phyloP scores from a whole-genome alignment of 2,888 invertebrate genomes.

The Osmoderma eremita region DNA sequence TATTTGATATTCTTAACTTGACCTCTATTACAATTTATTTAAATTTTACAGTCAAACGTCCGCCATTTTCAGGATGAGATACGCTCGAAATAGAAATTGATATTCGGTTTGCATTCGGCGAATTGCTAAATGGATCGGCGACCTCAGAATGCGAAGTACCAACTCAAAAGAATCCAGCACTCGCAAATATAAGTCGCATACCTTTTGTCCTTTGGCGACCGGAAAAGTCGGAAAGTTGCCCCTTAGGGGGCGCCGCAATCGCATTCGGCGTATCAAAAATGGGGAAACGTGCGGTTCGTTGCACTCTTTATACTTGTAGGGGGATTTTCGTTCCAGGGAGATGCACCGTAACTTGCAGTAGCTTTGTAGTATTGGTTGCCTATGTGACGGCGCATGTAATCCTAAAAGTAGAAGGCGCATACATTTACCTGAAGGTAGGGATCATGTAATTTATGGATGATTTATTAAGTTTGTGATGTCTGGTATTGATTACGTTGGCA shows the following conservation, averaged over 20 bases:
- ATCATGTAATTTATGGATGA: too few relatives aligned
- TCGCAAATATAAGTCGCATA: background rate
- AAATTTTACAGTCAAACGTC: too few relatives aligned
- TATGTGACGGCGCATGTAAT: background rate
- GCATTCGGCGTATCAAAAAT: conserved; percentile 13
- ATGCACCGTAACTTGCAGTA: conserved; percentile 20
- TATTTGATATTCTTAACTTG: too few relatives aligned
- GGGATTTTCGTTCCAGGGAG: conserved; percentile 7
- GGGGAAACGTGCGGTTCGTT: conserved; percentile 23
- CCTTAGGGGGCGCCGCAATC: conserved; percentile 1
- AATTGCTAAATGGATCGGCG: conserved; percentile 16
- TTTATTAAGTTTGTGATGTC: too few relatives aligned
- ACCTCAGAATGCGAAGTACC: conserved; percentile 18
- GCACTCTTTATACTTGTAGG: conserved; percentile 26
- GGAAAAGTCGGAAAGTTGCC: background rate
- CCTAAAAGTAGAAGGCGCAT: too few relatives aligned
- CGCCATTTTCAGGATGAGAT: too few relatives aligned
- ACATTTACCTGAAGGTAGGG: too few relatives aligned
- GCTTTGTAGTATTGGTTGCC: conserved; percentile 23
- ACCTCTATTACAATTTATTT: too few relatives aligned
- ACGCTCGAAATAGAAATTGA: conserved; percentile 7
- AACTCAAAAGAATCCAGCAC: conserved; percentile 14
- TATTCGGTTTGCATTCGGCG: conserved; percentile 8
- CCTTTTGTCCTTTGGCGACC: conserved; percentile 6
- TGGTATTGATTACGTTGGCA: too few relatives aligned